A percentile compares a stretch with the other conserved stretches of the same genome.
Conservation (phyloP, 37 sponge, comb jelly and placozoan genomes). For the Diacarnus erythraeanus region DNA sequence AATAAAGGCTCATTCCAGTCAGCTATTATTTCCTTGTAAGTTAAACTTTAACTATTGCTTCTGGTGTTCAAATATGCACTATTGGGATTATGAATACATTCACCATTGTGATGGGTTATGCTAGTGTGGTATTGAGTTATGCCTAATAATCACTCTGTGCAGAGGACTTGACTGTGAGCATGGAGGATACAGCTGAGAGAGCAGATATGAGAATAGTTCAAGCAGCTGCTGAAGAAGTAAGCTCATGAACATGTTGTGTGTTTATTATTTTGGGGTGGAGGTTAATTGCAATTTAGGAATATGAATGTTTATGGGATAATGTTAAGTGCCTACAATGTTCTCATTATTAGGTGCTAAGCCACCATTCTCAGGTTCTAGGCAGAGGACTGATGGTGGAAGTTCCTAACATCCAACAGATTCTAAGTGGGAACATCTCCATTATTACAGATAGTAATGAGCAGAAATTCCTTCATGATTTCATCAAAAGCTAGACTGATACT, state of each 20-base stretch:
- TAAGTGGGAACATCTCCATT: slow-evolving; percentile 61
- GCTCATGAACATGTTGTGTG: not conserved
- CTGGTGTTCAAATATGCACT: too few relatives aligned
- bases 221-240: slow-evolving; percentile 75
- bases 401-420: slow-evolving; percentile 56
- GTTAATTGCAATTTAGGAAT: too few relatives aligned
- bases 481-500: slow-evolving; percentile 67
- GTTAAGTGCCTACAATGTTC: too few relatives aligned
- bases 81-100: too few relatives aligned
- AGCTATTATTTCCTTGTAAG: too few relatives aligned
- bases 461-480: slow-evolving; percentile 85
- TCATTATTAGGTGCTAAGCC: slow-evolving; percentile 46
- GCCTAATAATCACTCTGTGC: too few relatives aligned
- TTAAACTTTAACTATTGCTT: too few relatives aligned
- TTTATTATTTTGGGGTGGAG: not conserved
- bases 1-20: not conserved
- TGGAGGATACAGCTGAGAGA: slow-evolving; percentile 50
- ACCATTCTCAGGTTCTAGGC: slow-evolving; percentile 57
- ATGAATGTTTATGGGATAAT: too few relatives aligned
- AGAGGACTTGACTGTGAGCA: slow-evolving; percentile 68
- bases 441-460: slow-evolving; percentile 37
- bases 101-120: too few relatives aligned
- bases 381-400: slow-evolving; percentile 70
- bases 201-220: slow-evolving; percentile 88
- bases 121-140: too few relatives aligned